Base-by-base conservation (phyloP, 2,113 vertebrate genomes). In the Bambusicola thoracicus region DNA sequence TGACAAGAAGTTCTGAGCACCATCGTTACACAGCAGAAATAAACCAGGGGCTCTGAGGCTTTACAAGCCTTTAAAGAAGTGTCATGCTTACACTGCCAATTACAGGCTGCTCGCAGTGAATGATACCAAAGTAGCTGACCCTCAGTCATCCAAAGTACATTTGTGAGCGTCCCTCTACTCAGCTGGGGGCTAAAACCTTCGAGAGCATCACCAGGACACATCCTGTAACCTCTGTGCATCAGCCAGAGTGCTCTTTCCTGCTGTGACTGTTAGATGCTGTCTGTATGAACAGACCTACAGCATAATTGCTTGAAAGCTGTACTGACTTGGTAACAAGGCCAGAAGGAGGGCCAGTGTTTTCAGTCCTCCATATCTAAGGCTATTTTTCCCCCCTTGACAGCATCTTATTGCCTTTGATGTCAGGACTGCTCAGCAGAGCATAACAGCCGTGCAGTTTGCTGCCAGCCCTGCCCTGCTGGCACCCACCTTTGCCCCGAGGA, bases 391-490 rank as follows among this genome's bases (percentile, higher is more conserved):
- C 36, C 32, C 43, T 46, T 69, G 55, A 56, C 11, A 67, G 62
- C 63, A 12, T 32, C 66, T 10, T 4, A 18, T 0, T 3, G 43
- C 38, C 36, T 4, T 13, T 13, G 24, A 12, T 32, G 51, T 8
- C 41, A 7, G 8, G 32, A 13, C 6, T 70, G 69, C 74, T 58
- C 2, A 5, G 46, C 2, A 29, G 61, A 40, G 73, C 3, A 4
- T 1, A 6, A 3, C 58, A 79, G 7, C 1, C 0, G 6, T 13
- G 19, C 0, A 0, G 36, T 22, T 94, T 32, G 2, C 20, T 13
- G 67, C 43, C 25, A 2, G 10, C 61, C 19, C 67, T 2, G 2
- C 6, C 44, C 72, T 19, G 53, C 53, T 49, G 24, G 1, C 7
- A 0, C 3, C 4, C 29, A 56, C 53, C 53, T 56, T 32, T 32